Evolutionary conservation across 2,888 invertebrate genomes (phyloP).

Genomic region (Eupithecia exiguata): DNA sequence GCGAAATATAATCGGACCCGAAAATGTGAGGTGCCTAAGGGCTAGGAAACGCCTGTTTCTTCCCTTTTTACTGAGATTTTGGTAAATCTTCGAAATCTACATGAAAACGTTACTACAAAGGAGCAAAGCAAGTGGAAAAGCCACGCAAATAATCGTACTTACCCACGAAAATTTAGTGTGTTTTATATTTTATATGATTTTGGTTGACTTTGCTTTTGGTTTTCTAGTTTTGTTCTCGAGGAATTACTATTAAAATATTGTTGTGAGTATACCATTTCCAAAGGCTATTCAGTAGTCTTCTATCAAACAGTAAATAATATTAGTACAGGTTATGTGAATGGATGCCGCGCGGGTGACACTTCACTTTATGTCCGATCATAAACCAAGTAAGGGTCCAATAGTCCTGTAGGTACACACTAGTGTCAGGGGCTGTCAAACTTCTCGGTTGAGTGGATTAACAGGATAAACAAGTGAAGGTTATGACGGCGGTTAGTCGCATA

Average conservation of each 20-base stretch:
- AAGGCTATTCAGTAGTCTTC: neutral
- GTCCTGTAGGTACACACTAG: neutral
- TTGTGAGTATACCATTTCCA: neutral
- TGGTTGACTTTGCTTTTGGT: no score
- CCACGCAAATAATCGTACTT: neutral
- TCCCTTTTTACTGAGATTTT: slow-evolving; percentile 2
- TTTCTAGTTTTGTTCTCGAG: neutral
- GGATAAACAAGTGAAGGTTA: slow-evolving; percentile 1
- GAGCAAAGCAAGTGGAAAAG: slow-evolving; percentile 5
- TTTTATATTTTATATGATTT: no score
- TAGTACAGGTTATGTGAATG: neutral
- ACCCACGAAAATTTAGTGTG: neutral
- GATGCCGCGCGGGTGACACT: neutral
- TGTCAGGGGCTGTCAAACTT: slow-evolving; percentile 1
- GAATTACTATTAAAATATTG: neutral
- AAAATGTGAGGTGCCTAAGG: neutral
- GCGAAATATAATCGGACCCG: slow-evolving; percentile 21
- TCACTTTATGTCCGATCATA: slow-evolving; percentile 26
- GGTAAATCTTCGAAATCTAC: slow-evolving; percentile 9
- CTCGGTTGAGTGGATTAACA: neutral
- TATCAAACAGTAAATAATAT: neutral
- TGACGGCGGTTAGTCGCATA: neutral
- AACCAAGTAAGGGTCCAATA: slow-evolving; percentile 33
- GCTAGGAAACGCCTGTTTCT: neutral
- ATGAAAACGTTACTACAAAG: slow-evolving; percentile 6